Percentiles rank a stretch among this genome's conserved stretches.
phyloP scores from a whole-genome alignment of 2,797 vertebrate genomes.

The Gobio occitaniae region DNA sequence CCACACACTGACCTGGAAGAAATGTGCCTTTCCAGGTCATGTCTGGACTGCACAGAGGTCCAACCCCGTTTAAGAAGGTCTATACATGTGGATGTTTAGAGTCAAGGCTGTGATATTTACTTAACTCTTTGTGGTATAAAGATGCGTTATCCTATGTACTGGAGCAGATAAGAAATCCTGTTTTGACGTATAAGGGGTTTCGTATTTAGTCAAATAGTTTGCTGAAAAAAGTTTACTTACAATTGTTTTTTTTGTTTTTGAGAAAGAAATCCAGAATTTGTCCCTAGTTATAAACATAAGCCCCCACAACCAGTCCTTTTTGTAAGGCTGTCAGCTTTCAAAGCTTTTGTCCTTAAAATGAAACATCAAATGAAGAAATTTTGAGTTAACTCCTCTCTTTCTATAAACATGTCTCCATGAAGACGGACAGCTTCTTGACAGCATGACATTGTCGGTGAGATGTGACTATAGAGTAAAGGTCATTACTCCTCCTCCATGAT shows the following conservation, averaged over 20 bases:
- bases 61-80: slow-evolving; percentile 50
- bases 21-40: slow-evolving; percentile 59
- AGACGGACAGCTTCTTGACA: slow-evolving; percentile 56
- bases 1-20: slow-evolving; percentile 63
- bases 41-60: slow-evolving; percentile 45
- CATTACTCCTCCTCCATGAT: slow-evolving; percentile 55
- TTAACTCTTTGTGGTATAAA: not conserved
- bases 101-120: slow-evolving; percentile 47
- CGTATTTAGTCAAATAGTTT: not conserved
- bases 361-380: slow-evolving; percentile 50
- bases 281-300: not conserved
- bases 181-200: not conserved
- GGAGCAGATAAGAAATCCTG: not conserved
- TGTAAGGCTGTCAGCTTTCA: slow-evolving; percentile 15
- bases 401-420: slow-evolving; percentile 35
- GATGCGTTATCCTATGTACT: not conserved
- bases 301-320: not conserved
- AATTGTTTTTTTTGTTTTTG: not conserved
- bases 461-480: slow-evolving; percentile 62
- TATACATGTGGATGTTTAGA: slow-evolving; percentile 40
- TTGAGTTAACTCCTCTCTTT: slow-evolving; percentile 39
- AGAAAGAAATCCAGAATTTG: slow-evolving; percentile 2
- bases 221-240: not conserved
- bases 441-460: slow-evolving; percentile 54
- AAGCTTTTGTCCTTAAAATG: slow-evolving; percentile 28